Base-by-base conservation (phyloP, 2,888 invertebrate species). In the Athalia cordata region DNA sequence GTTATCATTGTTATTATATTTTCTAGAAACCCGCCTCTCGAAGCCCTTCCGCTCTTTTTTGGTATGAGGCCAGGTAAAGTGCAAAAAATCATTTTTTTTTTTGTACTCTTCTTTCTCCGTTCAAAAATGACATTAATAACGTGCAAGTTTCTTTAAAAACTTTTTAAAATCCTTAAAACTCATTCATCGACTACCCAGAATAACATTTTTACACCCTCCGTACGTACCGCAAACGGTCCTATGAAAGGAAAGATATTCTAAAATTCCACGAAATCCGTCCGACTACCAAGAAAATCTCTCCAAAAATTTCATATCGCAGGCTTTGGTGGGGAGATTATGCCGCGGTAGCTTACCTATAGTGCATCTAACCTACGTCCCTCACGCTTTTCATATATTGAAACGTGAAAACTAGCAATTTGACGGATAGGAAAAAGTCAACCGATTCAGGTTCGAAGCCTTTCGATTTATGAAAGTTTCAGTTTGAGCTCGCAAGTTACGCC, bases 161-260 rank as follows among this genome's bases (percentile, higher is more conserved):
- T 52, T 65, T 47, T 66, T 2, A n/a, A 65, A 55, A 77, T 67
- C 55, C 57, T 15, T 50, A 4, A 55, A 67, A 77, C 52, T 65
- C 52, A 64, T 43, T 65, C 47, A 57, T 65, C 64, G 64, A 50
- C 6, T 55, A 76, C 50, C 52, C n/a, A 64, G 55, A 64, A 67
- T 57, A 47, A 47, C 8, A 67, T 77, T 77, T 77, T 77, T 11
- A 52, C 47, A 47, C 77, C 77, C 67, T 77, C 77, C 66, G 55
- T 77, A 67, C 64, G 49, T 77, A 64, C 13, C 29, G n/a, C n/a
- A 29, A 29, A 29, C 29, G 29, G 0, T 29, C 29, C 29, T 4
- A 11, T 47, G 64, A 77, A 66, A 77, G 77, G 55, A 67, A 67
- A 67, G 57, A 59, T 29, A 15, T 62, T 29, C 62, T 13, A 11